phyloP scores from a whole-genome alignment of 2,113 vertebrate genomes.

The Tupaia chinensis region DNA sequence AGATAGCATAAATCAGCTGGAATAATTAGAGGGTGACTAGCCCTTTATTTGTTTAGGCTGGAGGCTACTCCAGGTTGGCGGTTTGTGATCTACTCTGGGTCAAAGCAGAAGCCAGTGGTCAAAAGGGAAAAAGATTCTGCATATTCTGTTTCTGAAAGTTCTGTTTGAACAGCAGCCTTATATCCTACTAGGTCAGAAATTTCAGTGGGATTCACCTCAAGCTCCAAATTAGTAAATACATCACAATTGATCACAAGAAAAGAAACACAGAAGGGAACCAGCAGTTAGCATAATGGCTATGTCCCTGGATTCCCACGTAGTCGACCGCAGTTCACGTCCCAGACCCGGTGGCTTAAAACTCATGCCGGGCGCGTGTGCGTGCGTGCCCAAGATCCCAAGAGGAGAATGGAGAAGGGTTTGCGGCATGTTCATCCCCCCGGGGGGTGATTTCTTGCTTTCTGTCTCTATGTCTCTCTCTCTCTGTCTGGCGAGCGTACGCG shows the following conservation, averaged over 20 bases:
- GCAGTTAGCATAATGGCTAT: no score
- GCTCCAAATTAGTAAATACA: not conserved
- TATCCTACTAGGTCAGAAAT: constrained; percentile 20
- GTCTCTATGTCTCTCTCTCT: no score
- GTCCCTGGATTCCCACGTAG: no score
- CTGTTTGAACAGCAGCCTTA: constrained; percentile 10
- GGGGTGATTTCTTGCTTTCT: no score
- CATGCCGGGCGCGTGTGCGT: no score
- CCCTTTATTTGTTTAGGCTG: constrained; percentile 47
- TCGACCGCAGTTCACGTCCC: no score
- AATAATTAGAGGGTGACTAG: constrained; percentile 26
- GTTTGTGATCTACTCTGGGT: constrained; percentile 18
- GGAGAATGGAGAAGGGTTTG: no score
- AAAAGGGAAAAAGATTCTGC: not conserved
- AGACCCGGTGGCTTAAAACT: no score
- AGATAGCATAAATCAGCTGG: constrained; percentile 27
- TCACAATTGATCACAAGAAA: constrained; percentile 1
- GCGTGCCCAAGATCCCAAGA: no score
- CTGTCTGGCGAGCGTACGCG: no score
- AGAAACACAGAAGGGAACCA: not conserved
- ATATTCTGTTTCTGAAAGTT: constrained; percentile 50
- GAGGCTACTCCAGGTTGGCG: not conserved
- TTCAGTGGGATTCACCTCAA: not conserved
- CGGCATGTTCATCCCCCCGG: no score
- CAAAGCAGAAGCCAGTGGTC: not conserved